A percentile compares a stretch with the other conserved stretches of the same genome.
Evolutionary conservation across 92 coral and sea anemone genomes (phyloP).

Genomic region (Umimayanthus chanpuru): DNA sequence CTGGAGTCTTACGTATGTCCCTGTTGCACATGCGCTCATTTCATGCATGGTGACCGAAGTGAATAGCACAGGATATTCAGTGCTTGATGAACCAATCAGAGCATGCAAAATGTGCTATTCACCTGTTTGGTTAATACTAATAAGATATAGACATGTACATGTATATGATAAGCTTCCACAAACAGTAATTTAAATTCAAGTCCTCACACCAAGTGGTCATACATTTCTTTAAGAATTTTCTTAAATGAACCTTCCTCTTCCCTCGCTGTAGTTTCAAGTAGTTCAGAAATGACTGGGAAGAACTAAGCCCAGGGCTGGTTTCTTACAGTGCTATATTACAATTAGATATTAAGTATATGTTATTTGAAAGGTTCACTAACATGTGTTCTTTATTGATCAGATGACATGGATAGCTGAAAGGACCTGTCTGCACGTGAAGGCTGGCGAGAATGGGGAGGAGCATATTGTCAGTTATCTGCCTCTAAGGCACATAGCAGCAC

Average conservation of each 20-base stretch:
- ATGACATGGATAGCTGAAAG: conserved; percentile 66
- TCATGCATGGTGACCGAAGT: conserved; percentile 11
- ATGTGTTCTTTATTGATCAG: conserved; percentile 30
- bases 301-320: conserved; percentile 18
- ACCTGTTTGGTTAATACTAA: too few species aligned
- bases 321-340: conserved; percentile 12
- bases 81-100: too few species aligned
- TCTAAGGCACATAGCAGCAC: conserved; percentile 90
- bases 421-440: conserved; percentile 46
- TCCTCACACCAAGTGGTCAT: conserved; percentile 8
- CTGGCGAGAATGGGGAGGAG: conserved; percentile 60
- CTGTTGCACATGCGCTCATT: neutral
- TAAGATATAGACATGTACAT: conserved; percentile 5
- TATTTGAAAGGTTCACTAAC: conserved; percentile 18
- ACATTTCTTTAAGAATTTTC: conserved; percentile 11
- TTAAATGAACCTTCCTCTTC: conserved; percentile 16
- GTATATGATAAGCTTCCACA: conserved; percentile 13
- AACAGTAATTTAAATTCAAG: neutral
- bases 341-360: neutral
- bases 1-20: conserved; percentile 13
- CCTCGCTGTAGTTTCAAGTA: neutral
- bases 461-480: conserved; percentile 84
- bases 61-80: too few species aligned
- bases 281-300: conserved; percentile 14
- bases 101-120: too few species aligned